Evolutionary conservation across 2,888 invertebrate species (phyloP).

Genomic region (Eupithecia centaureata): DNA sequence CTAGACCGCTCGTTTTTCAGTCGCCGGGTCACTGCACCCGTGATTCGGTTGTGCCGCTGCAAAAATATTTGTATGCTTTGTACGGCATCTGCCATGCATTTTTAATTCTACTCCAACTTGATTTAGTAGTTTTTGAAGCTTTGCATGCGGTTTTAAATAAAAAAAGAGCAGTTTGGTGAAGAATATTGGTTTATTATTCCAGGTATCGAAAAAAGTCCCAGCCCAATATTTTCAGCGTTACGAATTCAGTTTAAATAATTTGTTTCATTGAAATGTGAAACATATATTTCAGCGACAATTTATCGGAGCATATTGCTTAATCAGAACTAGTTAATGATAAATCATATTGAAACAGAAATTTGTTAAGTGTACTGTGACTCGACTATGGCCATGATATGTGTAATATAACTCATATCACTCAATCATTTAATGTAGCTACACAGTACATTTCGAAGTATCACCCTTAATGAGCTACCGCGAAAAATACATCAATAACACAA

Average conservation of each 20-base stretch:
- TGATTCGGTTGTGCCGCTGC: background rate
- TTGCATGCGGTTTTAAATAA: background rate
- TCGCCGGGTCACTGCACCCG: background rate
- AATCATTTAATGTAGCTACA: background rate
- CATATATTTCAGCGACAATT: too few species aligned
- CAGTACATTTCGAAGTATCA: background rate
- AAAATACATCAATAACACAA: conserved; percentile 35
- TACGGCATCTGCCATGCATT: background rate
- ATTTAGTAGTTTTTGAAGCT: background rate
- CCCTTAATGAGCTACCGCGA: conserved; percentile 9
- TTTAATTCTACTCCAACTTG: background rate
- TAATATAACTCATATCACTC: too few species aligned
- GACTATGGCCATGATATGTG: too few species aligned
- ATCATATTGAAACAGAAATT: too few species aligned
- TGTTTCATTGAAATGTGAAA: too few species aligned
- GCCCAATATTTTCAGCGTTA: too few species aligned
- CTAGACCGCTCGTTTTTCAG: background rate
- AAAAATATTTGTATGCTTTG: background rate
- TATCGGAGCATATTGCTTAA: too few species aligned
- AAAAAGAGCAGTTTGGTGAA: background rate
- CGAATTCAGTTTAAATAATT: too few species aligned
- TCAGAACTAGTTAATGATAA: too few species aligned
- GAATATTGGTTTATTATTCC: background rate
- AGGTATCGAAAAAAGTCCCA: background rate
- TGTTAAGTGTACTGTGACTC: too few species aligned